Base-by-base conservation (phyloP, 2,797 vertebrate species). In the Microhierax caerulescens region DNA sequence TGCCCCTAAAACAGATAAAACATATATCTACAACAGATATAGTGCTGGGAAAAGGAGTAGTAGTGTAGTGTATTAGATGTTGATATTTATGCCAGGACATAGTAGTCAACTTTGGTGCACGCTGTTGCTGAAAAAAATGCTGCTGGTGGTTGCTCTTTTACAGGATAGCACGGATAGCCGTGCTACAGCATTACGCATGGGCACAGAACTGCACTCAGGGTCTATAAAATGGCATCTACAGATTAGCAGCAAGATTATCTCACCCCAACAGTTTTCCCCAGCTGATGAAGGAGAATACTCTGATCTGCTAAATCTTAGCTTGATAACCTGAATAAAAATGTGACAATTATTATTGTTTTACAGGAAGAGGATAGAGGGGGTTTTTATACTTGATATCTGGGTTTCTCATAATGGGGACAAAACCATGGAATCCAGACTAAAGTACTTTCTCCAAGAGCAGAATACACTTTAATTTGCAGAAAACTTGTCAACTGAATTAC, bases 161-260 rank as follows among this genome's bases (percentile, higher is more conserved):
- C 32, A 30, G n/a, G 36, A 17, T 8, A 74, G 7, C 21, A 37
- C 0, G 2, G 4, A 34, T 16, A 59, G 11, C 39, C 21, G 24
- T 1, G 0, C 14, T 53, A 32, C 10, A 10, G 22, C 41, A 20
- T 25, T 53, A 56, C 1, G 1, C 18, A 24, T 1, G 4, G 43
- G 19, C 14, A 80, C 34, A 51, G 19, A 59, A 19, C 4, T 51
- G 13, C 10, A 9, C 15, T 27, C 6, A 3, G 15, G 6, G 8
- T 6, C 6, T 30, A 19, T 7, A 72, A 53, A 60, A 72, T 4
- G 17, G 1, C 13, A 85, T 8, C 7, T 65, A n/a, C 45, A 57
- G 11, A n/a, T 32, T 45, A 68, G 8, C 13, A 73, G 14, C 3
- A 69, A 47, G n/a, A 43, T 69, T 59, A 69, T 56, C 9, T 18